Conservation (phyloP, 2,113 vertebrate species). For the Microtus oregoni region DNA sequence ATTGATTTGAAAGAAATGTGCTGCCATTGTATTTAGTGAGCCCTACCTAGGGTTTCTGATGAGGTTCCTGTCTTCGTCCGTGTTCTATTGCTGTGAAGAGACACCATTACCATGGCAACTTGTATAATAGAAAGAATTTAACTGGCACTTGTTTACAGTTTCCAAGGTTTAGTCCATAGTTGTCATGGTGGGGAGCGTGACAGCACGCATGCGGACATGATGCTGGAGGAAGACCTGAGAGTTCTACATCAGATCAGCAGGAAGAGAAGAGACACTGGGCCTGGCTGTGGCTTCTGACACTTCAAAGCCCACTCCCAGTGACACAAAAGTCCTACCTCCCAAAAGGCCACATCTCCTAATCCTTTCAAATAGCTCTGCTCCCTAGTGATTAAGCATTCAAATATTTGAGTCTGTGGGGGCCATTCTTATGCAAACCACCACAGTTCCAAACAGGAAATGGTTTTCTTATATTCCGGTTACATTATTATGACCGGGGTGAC, state of each 20-base stretch:
- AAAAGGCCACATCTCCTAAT: not conserved
- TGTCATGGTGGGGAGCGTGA: not conserved
- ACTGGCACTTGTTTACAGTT: not conserved
- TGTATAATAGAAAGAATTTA: not conserved
- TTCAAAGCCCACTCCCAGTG: not conserved
- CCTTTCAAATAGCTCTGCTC: not conserved
- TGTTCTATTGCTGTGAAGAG: not conserved
- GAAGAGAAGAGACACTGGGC: not conserved
- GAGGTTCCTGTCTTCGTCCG: not conserved
- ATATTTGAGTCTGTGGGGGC: not conserved
- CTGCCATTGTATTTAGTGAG: not conserved
- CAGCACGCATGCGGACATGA: not conserved
- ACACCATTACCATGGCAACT: not conserved
- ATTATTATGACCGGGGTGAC: not conserved
- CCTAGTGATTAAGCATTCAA: not conserved
- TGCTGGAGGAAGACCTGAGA: not conserved
- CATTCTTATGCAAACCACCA: not conserved
- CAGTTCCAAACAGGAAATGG: not conserved
- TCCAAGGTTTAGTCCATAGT: not conserved
- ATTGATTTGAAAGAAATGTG: not conserved
- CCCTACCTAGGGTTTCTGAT: not conserved
- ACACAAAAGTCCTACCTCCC: not conserved
- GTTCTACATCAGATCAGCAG: not conserved
- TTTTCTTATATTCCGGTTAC: constrained; percentile 8
- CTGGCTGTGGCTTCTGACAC: not conserved